Evolutionary conservation across 1,140 invertebrate species (phyloP).

Genomic region (Brachionus rubens): DNA sequence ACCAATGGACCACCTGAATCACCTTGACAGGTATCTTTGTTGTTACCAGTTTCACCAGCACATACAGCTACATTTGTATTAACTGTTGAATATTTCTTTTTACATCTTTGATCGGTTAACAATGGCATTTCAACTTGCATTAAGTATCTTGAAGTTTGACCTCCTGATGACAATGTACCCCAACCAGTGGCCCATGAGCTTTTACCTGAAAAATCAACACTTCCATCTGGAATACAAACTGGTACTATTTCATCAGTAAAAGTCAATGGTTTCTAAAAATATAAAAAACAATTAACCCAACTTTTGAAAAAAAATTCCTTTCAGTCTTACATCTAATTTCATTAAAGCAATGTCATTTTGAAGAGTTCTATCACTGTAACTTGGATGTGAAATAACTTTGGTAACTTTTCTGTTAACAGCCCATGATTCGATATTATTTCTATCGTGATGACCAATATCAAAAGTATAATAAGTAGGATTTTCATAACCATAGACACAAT

Average conservation of each 20-base stretch:
- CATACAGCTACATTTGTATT: slow-evolving; percentile 18
- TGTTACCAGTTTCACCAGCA: slow-evolving; percentile 25
- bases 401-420: slow-evolving; percentile 10
- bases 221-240: slow-evolving; percentile 41
- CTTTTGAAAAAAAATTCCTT: neutral
- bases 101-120: slow-evolving; percentile 20
- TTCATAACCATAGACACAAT: slow-evolving; percentile 59
- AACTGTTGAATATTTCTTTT: slow-evolving; percentile 29
- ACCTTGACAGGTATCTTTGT: slow-evolving; percentile 41
- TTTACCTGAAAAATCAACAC: neutral
- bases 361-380: neutral
- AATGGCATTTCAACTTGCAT: slow-evolving; percentile 43
- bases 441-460: slow-evolving; percentile 41
- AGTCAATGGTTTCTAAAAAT: neutral
- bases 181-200: slow-evolving; percentile 43
- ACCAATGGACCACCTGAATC: slow-evolving; percentile 47
- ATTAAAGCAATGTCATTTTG: slow-evolving; percentile 44
- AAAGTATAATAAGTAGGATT: slow-evolving; percentile 25
- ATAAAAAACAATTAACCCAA: neutral
- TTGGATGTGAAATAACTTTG: slow-evolving; percentile 12
- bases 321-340: slow-evolving; percentile 34
- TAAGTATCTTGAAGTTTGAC: slow-evolving; percentile 32
- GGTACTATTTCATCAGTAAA: slow-evolving; percentile 28
- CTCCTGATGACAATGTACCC: slow-evolving; percentile 24
- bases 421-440: slow-evolving; percentile 4